Base-by-base conservation (phyloP, 2,797 vertebrate species). In the Rhincodon typus region DNA sequence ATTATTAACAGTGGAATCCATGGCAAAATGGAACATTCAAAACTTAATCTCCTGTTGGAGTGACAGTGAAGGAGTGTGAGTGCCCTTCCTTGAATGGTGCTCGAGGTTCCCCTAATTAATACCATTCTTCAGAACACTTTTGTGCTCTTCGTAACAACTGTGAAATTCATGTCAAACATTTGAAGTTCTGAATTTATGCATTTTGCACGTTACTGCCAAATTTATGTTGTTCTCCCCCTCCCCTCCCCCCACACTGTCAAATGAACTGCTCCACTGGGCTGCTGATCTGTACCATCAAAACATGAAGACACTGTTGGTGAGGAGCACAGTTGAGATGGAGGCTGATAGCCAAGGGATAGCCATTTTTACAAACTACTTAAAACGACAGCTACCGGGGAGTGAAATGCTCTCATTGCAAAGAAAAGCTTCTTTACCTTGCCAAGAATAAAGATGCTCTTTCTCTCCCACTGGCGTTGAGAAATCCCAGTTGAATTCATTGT, bases 1-100 rank as follows among this genome's bases (percentile, higher is more conserved):
- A 17, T 95, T 57, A 53, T 95, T 77, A 72, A 53, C 46, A 95
- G 13, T 95, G 46, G 70, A 77, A 53, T 95, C 67, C 72, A 70
- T 77, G 94, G 94, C 70, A 95, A 95, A 95, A 95, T 77, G 70
- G 70, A 95, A 95, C 94, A 95, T 95, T 95, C 94, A 95, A 95
- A 95, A 94, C 69, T 94, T 94, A 69, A 94, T 94, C n/a, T 94
- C 17, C 69, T 72, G 27, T 50, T 70, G 69, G 15, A 72, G 72
- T 53, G 5, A 34, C 42, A 53, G 94, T 57, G 94, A 53, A 77
- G 94, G 34, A 77, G 34, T 77, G 13, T 53, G 46, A 77, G 42
- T 34, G 38, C 94, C 66, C 46, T 27, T 74, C 46, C 70, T 95
- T 15, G 50, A 8, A 34, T 34, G 93, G 94, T 77, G 69, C 67